phyloP scores from a whole-genome alignment of 2,797 vertebrate species.

The Melopsittacus undulatus region DNA sequence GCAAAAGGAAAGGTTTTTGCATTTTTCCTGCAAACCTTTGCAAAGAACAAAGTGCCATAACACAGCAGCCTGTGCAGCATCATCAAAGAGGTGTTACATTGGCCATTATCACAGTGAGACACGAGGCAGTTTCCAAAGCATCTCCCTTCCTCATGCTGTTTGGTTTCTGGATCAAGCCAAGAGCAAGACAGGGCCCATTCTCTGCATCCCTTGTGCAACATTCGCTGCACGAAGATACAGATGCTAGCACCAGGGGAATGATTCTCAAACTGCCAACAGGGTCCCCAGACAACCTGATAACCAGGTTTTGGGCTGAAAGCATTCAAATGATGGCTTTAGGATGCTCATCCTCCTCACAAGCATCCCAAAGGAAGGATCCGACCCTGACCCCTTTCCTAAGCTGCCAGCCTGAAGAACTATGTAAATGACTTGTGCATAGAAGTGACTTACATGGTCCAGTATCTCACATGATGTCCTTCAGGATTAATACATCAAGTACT shows the following conservation, averaged over 20 bases:
- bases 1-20: not conserved
- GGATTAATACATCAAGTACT: not conserved
- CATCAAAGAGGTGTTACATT: not conserved
- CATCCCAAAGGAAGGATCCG: not conserved
- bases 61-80: rapidly evolving
- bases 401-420: not conserved
- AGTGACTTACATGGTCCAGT: not conserved
- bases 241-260: not conserved
- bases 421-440: not conserved
- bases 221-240: not conserved
- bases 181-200: rapidly evolving
- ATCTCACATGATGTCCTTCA: not conserved
- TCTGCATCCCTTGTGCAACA: not conserved
- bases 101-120: not conserved
- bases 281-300: not conserved
- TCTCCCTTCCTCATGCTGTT: rapidly evolving
- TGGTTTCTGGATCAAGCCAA: not conserved
- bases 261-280: not conserved
- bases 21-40: not conserved
- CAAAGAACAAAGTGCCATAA: rapidly evolving
- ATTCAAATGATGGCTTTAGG: not conserved
- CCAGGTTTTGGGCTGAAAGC: not conserved
- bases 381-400: not conserved
- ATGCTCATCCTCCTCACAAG: not conserved
- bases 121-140: not conserved